These are phyloP conservation scores for Spodoptera exigua DNA, from an alignment of 2,888 invertebrate species.

Conservation along the genomic window DNA sequence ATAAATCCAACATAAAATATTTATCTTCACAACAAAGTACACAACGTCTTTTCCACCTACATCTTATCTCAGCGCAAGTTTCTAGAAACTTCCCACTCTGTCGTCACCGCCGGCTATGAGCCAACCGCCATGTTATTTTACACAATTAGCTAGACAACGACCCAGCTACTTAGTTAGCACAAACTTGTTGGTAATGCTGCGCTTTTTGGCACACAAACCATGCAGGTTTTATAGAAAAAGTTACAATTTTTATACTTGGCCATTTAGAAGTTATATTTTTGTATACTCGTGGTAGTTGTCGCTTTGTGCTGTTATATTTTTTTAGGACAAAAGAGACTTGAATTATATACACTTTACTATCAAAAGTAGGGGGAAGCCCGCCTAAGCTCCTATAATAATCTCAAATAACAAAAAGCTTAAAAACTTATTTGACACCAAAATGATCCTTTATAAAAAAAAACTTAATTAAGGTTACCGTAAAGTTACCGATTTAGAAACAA, in stretches of 20 bases:
- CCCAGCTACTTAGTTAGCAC: constrained; percentile 32
- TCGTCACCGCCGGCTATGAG: constrained; percentile 70
- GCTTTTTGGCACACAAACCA: constrained; percentile 46
- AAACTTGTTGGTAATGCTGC: constrained; percentile 39
- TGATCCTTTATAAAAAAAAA: neutral
- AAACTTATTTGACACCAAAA: too few relatives aligned
- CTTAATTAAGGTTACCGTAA: neutral
- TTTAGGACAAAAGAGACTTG: too few relatives aligned
- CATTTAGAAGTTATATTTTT: constrained; percentile 29
- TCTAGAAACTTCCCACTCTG: constrained; percentile 67
- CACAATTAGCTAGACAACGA: constrained; percentile 70
- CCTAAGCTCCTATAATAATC: too few relatives aligned
- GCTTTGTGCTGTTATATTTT: too few relatives aligned
- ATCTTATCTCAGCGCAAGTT: constrained; percentile 66
- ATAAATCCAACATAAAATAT: constrained; percentile 15
- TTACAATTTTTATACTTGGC: constrained; percentile 23
- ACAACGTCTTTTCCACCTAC: constrained; percentile 15
- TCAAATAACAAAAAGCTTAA: too few relatives aligned
- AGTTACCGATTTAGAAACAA: neutral
- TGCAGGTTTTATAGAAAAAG: constrained; percentile 28
- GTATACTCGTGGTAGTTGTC: constrained; percentile 6
- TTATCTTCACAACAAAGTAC: constrained; percentile 14
- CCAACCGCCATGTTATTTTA: constrained; percentile 74
- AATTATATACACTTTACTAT: too few relatives aligned
- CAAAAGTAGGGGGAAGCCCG: too few relatives aligned